Base-by-base conservation (phyloP, 2,797 vertebrate species). In the Protonibea diacanthus region DNA sequence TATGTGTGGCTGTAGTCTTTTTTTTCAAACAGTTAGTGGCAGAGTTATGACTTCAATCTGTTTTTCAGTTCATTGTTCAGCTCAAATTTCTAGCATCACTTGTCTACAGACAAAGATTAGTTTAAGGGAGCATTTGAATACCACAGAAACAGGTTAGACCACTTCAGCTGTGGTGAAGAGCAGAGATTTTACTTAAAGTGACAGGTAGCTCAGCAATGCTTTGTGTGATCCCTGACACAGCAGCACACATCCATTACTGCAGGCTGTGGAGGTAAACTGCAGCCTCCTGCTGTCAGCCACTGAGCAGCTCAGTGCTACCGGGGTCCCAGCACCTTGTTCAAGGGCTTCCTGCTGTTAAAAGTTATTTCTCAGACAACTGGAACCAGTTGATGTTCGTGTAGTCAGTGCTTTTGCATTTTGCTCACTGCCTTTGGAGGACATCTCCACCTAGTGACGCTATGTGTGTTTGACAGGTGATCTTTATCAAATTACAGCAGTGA, bases 161-260 rank as follows among this genome's bases (percentile, higher is more conserved):
- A 27, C 63, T 72, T 49, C 2, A 53, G 1, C 57, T 57, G 61
- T 11, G 1, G 55, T 40, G 56, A 53, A 6, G 48, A 44, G 21
- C 66, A 70, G 71, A 51, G 76, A 62, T 75, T 71, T 59, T 2
- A 27, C 49, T 64, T 68, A 52, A 72, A 66, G 64, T 21, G 56
- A 62, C 66, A 42, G 58, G 61, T 4, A 63, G 33, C 58, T 57
- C 69, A 2, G 40, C 72, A 11, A 0, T 42, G 25, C 33, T 56
- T 23, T 45, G 38, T 6, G 11, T 63, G 12, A 21, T 73, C 58
- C 14, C 6, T 51, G 29, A 53, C 49, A 21, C 65, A 52, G 38
- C 52, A 33, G 20, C 20, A 33, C 25, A 45, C 25, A 29, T 4
- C 52, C 27, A 17, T 13, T 18, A 12, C 61, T 60, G 42, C 25